Evolutionary conservation across 1,140 invertebrate genomes (phyloP).

Genomic region (Drosophila pandora): DNA sequence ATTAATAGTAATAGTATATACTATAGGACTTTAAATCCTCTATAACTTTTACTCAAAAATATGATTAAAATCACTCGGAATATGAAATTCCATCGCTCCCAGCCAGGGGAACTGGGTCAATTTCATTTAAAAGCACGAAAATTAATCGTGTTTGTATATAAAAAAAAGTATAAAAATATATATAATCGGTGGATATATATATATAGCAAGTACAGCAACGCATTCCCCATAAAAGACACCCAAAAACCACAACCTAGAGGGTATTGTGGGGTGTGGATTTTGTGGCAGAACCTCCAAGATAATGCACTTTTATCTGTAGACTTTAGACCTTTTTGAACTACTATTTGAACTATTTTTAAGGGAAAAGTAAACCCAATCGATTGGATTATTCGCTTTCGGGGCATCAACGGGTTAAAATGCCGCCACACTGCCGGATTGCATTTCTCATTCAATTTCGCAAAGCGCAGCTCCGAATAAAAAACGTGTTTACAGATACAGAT

Average conservation of each 20-base stretch:
- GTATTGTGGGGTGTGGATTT: neutral
- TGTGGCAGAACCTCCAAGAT: constrained; percentile 16
- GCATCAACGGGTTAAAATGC: constrained; percentile 57
- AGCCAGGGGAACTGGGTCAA: constrained; percentile 63
- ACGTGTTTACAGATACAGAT: constrained; percentile 63
- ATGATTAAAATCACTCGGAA: constrained; percentile 33
- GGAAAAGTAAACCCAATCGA: constrained; percentile 1
- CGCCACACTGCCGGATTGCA: constrained; percentile 56
- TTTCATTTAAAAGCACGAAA: constrained; percentile 61
- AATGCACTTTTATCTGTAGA: neutral
- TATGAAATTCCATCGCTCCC: constrained; percentile 41
- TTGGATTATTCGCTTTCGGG: constrained; percentile 3
- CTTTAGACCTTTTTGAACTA: too few relatives aligned
- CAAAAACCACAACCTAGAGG: constrained; percentile 17
- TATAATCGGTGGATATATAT: neutral
- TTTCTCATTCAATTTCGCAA: constrained; percentile 66
- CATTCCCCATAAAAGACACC: constrained; percentile 13
- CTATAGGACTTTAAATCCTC: constrained; percentile 26
- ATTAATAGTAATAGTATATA: constrained; percentile 24
- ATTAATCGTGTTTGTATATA: constrained; percentile 41
- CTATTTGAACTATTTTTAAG: too few relatives aligned
- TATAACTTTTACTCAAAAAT: constrained; percentile 16
- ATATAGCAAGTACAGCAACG: constrained; percentile 1
- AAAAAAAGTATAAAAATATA: constrained; percentile 26
- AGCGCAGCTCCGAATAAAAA: constrained; percentile 50